phyloP scores from a whole-genome alignment of 2,797 vertebrate genomes.

The Podarcis siculus region DNA sequence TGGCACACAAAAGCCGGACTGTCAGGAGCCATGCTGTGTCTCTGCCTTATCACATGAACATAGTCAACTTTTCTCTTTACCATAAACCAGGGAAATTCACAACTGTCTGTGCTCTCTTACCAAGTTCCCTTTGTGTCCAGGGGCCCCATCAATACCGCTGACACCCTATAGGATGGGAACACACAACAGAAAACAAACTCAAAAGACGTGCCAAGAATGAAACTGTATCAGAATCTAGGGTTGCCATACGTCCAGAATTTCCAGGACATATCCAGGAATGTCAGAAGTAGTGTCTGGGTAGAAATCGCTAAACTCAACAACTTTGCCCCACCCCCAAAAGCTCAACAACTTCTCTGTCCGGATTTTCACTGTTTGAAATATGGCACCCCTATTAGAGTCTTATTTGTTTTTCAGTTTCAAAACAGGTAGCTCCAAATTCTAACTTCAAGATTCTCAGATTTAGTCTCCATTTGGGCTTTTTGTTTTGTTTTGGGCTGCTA shows the following conservation, averaged over 20 bases:
- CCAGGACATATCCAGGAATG: no score
- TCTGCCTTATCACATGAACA: background rate
- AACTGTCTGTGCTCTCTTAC: conserved; percentile 66
- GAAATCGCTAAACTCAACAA: no score
- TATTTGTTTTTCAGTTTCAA: background rate
- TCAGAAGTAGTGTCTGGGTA: no score
- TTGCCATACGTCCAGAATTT: no score
- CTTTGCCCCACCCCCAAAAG: no score
- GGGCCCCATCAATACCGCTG: conserved; percentile 83
- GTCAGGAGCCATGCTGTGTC: no score
- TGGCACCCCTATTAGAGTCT: no score
- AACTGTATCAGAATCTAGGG: background rate
- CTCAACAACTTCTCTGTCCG: no score
- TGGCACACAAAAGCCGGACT: no score
- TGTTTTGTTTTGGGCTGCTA: no score
- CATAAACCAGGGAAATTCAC: background rate
- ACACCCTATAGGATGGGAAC: conserved; percentile 78
- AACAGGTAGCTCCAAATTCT: background rate
- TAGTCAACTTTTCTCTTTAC: background rate
- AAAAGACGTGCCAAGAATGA: background rate
- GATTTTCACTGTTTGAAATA: no score
- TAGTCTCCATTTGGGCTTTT: background rate
- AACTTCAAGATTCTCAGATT: background rate
- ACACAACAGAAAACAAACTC: background rate
- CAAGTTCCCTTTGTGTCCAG: conserved; percentile 89